Evolutionary conservation across 1,140 invertebrate species (phyloP).

Genomic region (Globodera rostochiensis): DNA sequence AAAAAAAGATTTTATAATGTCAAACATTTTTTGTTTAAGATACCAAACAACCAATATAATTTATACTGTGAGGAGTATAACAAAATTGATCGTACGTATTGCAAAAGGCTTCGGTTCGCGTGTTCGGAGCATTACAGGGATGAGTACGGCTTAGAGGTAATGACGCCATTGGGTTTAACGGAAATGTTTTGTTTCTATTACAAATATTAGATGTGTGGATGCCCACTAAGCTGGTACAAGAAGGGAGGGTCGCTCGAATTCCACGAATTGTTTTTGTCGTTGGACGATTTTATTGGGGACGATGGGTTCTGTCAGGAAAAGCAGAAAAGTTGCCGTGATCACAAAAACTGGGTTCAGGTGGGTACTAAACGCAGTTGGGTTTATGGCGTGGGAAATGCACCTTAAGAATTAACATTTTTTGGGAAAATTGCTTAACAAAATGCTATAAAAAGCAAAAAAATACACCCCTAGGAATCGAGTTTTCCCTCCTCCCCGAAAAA

Average conservation of each 20-base stretch:
- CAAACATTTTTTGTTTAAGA: constrained; percentile 30
- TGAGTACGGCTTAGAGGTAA: constrained; percentile 72
- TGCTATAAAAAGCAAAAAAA: too few relatives aligned
- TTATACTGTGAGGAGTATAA: constrained; percentile 99
- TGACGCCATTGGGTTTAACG: too few relatives aligned
- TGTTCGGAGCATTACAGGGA: constrained; percentile 94
- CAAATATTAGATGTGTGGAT: constrained; percentile 14
- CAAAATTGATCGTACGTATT: constrained; percentile 82
- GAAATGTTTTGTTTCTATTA: too few relatives aligned
- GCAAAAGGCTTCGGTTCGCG: constrained; percentile 88
- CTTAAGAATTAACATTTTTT: too few relatives aligned
- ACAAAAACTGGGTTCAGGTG: constrained; percentile 27
- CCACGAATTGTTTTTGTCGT: constrained; percentile 2
- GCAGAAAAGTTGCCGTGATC: constrained; percentile 21
- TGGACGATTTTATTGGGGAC: constrained; percentile 8
- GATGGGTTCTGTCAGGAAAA: constrained; percentile 20
- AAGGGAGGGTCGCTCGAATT: constrained; percentile 18
- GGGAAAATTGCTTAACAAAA: too few relatives aligned
- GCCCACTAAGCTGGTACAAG: constrained; percentile 29
- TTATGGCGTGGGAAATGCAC: too few relatives aligned
- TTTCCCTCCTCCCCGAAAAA: too few relatives aligned
- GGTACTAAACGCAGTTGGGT: too few relatives aligned
- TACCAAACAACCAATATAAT: constrained; percentile 50
- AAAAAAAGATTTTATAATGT: background rate
- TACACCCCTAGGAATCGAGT: too few relatives aligned